Conservation (phyloP, 2,113 vertebrate species). For the Leptocoma aspasia region DNA sequence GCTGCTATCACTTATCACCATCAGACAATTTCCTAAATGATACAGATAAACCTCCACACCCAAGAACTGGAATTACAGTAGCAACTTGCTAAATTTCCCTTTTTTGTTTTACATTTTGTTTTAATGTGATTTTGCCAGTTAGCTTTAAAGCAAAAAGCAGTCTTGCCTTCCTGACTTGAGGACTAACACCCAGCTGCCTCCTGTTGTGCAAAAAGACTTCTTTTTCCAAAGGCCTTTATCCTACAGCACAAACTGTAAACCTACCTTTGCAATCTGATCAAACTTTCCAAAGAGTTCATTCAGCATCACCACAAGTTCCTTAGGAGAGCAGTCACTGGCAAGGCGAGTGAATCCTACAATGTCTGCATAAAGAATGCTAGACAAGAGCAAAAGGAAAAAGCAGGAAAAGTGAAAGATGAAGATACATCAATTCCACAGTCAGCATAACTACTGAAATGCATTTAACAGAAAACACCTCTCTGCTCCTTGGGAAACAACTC, state of each 20-base stretch:
- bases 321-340: conserved; percentile 97
- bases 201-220: background rate
- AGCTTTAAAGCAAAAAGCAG: background rate
- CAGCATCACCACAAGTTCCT: conserved; percentile 94
- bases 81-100: background rate
- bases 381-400: background rate
- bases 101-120: background rate
- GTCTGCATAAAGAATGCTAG: conserved; percentile 95
- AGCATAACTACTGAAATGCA: background rate
- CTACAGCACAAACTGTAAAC: background rate
- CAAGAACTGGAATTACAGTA: background rate
- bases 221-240: background rate
- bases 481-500: background rate
- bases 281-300: conserved; percentile 98
- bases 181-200: background rate
- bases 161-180: background rate
- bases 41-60: background rate
- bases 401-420: background rate
- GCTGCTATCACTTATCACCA: background rate
- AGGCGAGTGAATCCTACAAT: conserved; percentile 95
- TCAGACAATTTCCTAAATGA: background rate
- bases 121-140: background rate
- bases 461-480: background rate
- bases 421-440: rapidly evolving
- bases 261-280: conserved; percentile 98